Evolutionary conservation across 2,797 vertebrate species (phyloP), one percentile per base, ranked within the genome.

Genomic region (Gephyroberyx darwinii): DNA sequence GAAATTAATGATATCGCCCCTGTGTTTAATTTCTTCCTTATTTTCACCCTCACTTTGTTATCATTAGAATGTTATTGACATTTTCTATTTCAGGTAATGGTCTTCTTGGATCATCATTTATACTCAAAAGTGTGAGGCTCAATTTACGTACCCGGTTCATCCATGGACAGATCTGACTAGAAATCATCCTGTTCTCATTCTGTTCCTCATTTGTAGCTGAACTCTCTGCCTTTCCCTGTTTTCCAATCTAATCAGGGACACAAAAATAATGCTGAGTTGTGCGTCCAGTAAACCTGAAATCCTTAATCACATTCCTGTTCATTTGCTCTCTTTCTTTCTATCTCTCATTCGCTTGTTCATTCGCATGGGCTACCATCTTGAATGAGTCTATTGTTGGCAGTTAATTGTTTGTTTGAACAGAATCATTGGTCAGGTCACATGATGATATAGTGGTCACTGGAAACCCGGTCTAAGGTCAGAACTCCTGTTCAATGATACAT

Each of bases 1-100:
- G 50, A 20, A 55, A 86, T 85, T 51, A 60, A 61, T 62, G 57
- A 35, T n/a, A 37, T 69, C 67, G 57, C 77, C 75, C 75, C 64
- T 80, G 78, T 87, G 26, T 83, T 87, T 81, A 79, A 41, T 41
- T 78, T 72, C 77, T 67, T 77, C n/a, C 57, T 45, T 76, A 14
- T 63, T 67, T 78, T 67, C 62, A 65, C 58, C 65, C 64, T 77
- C 75, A 77, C 82, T 85, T 79, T 82, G 77, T 82, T 76, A 78
- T 82, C 76, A 81, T 85, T 76, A 82, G 67, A 75, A 59, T 26
- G 3, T 55, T 86, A 85, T 87, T 85, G 86, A 80, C 77, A 73
- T 78, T 80, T 84, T 67, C 62, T 43, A 12, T 67, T 70, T 83
- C 73, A 37, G 86, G 82, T 86, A 86, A 88, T 88, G 43, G 64